Base-by-base conservation (phyloP, 2,797 vertebrate genomes). In the Micrastur ruficollis region DNA sequence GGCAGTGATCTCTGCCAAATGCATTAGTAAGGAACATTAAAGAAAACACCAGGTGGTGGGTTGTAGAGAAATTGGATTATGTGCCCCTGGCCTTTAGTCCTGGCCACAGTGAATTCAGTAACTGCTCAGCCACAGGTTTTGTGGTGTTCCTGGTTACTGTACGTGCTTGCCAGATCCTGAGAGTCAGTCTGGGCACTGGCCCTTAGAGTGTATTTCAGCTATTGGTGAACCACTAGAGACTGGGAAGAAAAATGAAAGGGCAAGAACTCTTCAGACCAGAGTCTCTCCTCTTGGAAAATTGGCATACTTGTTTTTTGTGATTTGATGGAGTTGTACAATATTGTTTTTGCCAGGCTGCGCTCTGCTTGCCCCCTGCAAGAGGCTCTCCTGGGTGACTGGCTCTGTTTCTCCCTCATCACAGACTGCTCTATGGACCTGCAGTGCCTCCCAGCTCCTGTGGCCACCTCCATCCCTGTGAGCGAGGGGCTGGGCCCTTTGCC, bases 371-470 rank as follows among this genome's bases (percentile, higher is more conserved):
- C 34, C 22, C 32, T 71, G 56, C 68, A 76, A 90, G 78, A 92
- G 81, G 63, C 81, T 87, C 34, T 84, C n/a, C 38, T 75, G 65
- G 26, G 29, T 97, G 85, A 96, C 81, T 78, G 47, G 21, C 31
- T 90, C 81, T 92, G 31, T 94, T 82, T 89, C 65, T 95, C n/a
- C 81, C 66, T 81, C 58, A 73, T 98, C 98, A 87, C 98, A 99
- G 98, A 98, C 79, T 97, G 97, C 89, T 96, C 97, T 38, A 96
- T 98, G 76, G 99, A 97, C 50, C 98, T 98, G 18, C 99, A 99
- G 95, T 99, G 98, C 96, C 99, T 99, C 93, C 98, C 99, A 1
- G 98, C 98, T 83, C 98, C 99, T 29, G 86, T 98, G 97, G 98
- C 91, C 70, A 36, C 91, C 42, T 89, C 96, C 74, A 97, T 99